A percentile compares a stretch with the other conserved stretches of the same genome.
Evolutionary conservation across 30 jellyfish, hydroid and myxozoan species (phyloP).

Genomic region (Cassiopea andromeda): DNA sequence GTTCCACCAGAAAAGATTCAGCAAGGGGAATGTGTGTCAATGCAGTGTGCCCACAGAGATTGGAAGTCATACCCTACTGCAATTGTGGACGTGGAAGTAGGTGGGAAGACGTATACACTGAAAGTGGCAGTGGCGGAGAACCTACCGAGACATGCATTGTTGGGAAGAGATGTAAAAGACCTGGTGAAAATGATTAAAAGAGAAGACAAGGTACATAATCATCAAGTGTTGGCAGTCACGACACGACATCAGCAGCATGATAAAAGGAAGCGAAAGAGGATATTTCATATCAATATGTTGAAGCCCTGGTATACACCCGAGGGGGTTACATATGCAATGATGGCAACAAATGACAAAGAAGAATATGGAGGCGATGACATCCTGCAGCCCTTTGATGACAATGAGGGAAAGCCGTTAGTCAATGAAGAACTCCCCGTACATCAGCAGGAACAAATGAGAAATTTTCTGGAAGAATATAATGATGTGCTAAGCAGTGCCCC

Average conservation of each 20-base stretch:
- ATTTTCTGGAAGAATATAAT: background rate
- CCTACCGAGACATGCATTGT: background rate
- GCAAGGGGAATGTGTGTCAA: background rate
- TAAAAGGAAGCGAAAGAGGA: background rate
- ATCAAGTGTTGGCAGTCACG: background rate
- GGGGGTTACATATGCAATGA: background rate
- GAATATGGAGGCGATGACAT: background rate
- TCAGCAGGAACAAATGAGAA: background rate
- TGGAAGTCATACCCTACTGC: background rate
- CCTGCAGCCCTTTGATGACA: background rate
- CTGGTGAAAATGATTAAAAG: background rate
- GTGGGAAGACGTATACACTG: background rate
- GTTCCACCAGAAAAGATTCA: background rate
- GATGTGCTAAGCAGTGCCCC: background rate
- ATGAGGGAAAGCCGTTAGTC: background rate
- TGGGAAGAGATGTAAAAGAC: background rate
- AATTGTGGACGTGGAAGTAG: background rate
- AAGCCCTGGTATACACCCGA: background rate
- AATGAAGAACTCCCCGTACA: background rate
- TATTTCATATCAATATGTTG: constrained; percentile 19
- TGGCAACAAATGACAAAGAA: background rate
- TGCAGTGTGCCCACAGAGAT: background rate
- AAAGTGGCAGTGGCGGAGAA: background rate
- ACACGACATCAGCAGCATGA: background rate
- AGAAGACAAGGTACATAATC: background rate